Evolutionary conservation across 2,113 vertebrate genomes (phyloP).

Genomic region (Brachirus orientalis): DNA sequence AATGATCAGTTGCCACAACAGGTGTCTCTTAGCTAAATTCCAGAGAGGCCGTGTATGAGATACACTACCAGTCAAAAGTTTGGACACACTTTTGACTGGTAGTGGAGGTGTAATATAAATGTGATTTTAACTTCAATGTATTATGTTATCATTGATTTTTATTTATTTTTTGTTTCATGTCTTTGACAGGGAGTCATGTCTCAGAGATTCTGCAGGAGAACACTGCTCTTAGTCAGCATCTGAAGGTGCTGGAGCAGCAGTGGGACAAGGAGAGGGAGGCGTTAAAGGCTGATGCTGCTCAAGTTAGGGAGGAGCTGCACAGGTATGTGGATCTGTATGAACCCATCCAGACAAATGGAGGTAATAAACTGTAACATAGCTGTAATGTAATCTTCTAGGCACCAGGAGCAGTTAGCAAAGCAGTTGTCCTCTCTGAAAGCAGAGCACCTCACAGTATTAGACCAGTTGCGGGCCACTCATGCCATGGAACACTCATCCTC

Average conservation of each 20-base stretch:
- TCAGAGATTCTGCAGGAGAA: constrained; percentile 89
- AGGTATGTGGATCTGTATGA: constrained; percentile 56
- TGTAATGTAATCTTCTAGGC: constrained; percentile 65
- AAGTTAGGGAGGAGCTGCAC: constrained; percentile 78
- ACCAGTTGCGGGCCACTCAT: constrained; percentile 83
- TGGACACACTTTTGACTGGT: no score
- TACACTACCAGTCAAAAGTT: no score
- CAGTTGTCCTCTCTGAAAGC: constrained; percentile 82
- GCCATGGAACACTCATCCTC: constrained; percentile 89
- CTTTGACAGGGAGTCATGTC: constrained; percentile 75
- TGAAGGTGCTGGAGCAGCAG: constrained; percentile 81
- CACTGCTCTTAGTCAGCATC: constrained; percentile 77
- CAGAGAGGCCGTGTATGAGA: no score
- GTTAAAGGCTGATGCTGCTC: constrained; percentile 66
- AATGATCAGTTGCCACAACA: background rate
- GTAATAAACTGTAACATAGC: background rate
- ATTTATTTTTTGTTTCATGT: background rate
- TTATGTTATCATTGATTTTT: no score
- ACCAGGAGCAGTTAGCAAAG: constrained; percentile 78
- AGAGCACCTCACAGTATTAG: constrained; percentile 84
- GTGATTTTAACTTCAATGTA: no score
- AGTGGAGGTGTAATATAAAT: no score
- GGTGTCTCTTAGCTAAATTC: no score
- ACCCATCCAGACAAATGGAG: background rate
- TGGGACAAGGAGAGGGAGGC: constrained; percentile 78